phyloP scores from a whole-genome alignment of 2,888 invertebrate species.

The Achlya flavicornis region DNA sequence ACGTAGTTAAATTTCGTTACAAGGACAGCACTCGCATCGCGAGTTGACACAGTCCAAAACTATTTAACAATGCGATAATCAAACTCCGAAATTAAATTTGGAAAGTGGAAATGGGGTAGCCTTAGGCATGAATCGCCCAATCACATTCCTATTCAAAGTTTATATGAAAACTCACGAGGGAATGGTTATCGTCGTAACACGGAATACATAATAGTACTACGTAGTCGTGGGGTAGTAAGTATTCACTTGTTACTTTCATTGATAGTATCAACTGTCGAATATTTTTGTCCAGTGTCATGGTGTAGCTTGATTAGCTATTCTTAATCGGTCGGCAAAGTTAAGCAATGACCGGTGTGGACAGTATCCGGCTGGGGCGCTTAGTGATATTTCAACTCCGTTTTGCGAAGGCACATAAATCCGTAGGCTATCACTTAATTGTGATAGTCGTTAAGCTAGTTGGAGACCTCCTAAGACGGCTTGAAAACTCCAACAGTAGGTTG shows the following conservation, averaged over 20 bases:
- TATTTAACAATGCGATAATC: slow-evolving; percentile 30
- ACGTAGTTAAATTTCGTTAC: background rate
- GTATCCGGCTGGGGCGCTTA: too few species aligned
- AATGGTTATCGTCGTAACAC: background rate
- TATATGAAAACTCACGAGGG: slow-evolving; percentile 11
- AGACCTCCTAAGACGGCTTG: too few species aligned
- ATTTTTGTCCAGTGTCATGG: too few species aligned
- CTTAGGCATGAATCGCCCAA: slow-evolving; percentile 17
- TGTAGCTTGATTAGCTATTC: too few species aligned
- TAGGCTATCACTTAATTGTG: too few species aligned
- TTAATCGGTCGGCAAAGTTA: too few species aligned
- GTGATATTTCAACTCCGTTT: too few species aligned
- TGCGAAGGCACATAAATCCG: too few species aligned
- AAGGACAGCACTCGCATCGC: background rate
- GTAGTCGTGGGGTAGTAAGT: background rate
- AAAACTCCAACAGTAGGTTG: too few species aligned
- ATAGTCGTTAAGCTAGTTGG: too few species aligned
- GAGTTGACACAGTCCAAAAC: background rate
- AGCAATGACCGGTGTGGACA: too few species aligned
- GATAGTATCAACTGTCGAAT: background rate
- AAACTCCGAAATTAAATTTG: slow-evolving; percentile 29
- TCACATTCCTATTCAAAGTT: slow-evolving; percentile 29
- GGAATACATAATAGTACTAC: too few species aligned
- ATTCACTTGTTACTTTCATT: background rate
- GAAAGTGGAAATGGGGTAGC: slow-evolving; percentile 13